Evolutionary conservation across 2,113 vertebrate species (phyloP), one percentile per base, ranked within the genome.

Genomic region (Mus spicilegus): DNA sequence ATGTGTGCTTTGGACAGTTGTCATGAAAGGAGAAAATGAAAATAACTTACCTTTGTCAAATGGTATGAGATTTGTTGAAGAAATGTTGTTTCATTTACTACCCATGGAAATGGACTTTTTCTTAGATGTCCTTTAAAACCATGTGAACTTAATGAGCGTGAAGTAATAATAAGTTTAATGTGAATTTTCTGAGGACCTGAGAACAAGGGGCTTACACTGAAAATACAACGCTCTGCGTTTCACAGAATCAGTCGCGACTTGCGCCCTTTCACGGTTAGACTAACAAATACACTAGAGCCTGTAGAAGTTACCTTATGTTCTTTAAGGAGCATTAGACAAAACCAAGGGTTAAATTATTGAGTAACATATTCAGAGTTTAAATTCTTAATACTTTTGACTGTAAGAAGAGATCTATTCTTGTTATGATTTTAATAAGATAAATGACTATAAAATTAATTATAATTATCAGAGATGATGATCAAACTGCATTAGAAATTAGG

Each of bases 1-100:
- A 39, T 76, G 20, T 89, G 30, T 85, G n/a, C 0, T 42, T 93
- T 95, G 77, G 36, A 81, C 70, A 10, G 0, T 36, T 86, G 88
- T 70, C 39, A 51, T 80, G 87, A 81, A 87, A 89, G 65, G 42
- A 95, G 51, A 12, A 96, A 78, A 24, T 76, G n/a, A 84, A 95
- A 76, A 54, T 86, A 77, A 5, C 12, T 39, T 30, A 77, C 51
- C 28, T 3, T 30, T 2, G 11, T 67, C 46, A 33, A 73, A 26
- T 19, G n/a, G 7, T 67, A 51, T 54, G 58, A 33, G 26, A 67
- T 33, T 82, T 78, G 28, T 14, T 81, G 5, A 46, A 87, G 6
- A 78, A 78, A 87, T 7, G 7, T 19, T 88, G 22, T 77, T 33
- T n/a, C 7, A 8, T 91, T 75, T 33, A 56, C 5, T 14, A 63